phyloP scores from a whole-genome alignment of 2,113 vertebrate species.

The Brachypodius melanocephalos region DNA sequence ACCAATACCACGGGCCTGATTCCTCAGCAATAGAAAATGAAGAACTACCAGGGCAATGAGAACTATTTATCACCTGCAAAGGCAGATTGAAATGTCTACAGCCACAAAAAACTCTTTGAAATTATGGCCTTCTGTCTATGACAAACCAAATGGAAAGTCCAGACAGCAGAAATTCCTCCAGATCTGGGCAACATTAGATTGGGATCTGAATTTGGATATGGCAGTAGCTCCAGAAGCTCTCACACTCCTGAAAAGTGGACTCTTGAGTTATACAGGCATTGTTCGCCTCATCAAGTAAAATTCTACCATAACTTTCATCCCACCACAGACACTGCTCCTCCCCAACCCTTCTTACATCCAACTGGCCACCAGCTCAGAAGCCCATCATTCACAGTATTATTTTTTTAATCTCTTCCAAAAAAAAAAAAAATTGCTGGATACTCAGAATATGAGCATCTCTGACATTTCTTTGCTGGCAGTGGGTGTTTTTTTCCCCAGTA shows the following conservation, averaged over 20 bases:
- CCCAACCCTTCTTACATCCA: not conserved
- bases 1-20: slow-evolving; percentile 2
- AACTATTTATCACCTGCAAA: not conserved
- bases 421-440: not conserved
- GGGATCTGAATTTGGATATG: not conserved
- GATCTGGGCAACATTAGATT: not conserved
- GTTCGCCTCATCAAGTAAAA: not conserved
- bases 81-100: not conserved
- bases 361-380: not conserved
- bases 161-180: not conserved
- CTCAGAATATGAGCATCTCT: not conserved
- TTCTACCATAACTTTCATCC: not conserved
- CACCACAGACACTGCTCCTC: not conserved
- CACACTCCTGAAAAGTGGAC: not conserved
- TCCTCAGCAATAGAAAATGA: slow-evolving; percentile 1
- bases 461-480: not conserved
- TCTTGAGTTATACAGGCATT: not conserved
- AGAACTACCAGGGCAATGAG: not conserved
- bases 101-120: not conserved
- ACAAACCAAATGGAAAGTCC: not conserved
- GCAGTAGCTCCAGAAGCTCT: not conserved
- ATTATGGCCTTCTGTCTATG: not conserved
- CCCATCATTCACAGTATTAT: fast-evolving
- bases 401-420: not conserved
- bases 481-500: not conserved